Percentiles rank a stretch among this genome's conserved stretches.
Evolutionary conservation across 35 echinoderm and acorn worm genomes (phyloP).

Genomic region (Hemicentrotus pulcherrimus): DNA sequence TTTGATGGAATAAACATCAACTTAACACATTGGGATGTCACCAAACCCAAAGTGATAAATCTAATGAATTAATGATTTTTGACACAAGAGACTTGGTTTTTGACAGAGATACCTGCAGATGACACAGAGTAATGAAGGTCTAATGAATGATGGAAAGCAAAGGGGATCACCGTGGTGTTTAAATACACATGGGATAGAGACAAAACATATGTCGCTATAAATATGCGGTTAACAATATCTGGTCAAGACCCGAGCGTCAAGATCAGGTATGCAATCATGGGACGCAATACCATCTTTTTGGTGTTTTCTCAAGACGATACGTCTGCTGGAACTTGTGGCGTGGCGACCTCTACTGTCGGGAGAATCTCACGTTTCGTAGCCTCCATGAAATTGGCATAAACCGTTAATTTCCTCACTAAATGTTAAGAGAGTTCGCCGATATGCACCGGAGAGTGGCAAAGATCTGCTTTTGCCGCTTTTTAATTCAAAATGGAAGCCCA

Average conservation of each 20-base stretch:
- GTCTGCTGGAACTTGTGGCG: neutral
- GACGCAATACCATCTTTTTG: constrained; percentile 19
- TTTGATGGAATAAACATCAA: constrained; percentile 11
- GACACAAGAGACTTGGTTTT: neutral
- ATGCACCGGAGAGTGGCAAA: constrained; percentile 14
- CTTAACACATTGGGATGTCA: neutral
- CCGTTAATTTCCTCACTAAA: constrained; percentile 43
- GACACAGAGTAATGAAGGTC: neutral
- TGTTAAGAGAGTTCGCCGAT: constrained; percentile 12
- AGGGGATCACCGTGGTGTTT: neutral
- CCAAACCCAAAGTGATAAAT: neutral
- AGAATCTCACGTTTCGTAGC: neutral
- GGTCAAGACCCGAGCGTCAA: neutral
- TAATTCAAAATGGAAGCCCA: neutral
- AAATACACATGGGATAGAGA: neutral
- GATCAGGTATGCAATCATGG: constrained; percentile 16
- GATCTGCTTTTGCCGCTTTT: neutral
- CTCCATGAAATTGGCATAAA: neutral
- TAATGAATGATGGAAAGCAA: neutral
- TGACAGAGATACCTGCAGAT: neutral
- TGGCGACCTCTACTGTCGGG: neutral
- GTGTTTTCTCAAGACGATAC: neutral
- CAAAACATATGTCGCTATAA: constrained; percentile 14
- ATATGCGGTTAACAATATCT: constrained; percentile 7
- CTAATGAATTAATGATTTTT: constrained; percentile 14